Conservation (phyloP, 2,888 invertebrate genomes). For the Machimus atricapillus region DNA sequence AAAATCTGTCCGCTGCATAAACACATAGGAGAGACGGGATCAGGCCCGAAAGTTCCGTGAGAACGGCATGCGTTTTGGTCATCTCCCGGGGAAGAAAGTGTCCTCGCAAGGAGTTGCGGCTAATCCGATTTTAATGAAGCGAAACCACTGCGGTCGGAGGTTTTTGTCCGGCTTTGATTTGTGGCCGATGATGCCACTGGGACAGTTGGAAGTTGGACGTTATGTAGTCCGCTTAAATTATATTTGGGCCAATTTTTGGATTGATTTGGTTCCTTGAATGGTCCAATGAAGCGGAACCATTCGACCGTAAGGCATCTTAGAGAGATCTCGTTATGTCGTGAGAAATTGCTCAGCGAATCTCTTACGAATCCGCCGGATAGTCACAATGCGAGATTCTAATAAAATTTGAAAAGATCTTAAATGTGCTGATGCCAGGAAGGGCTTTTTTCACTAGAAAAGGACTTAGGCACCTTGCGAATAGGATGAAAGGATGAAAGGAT, state of each 20-base stretch:
- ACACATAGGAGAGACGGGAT: not conserved
- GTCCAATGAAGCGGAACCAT: not conserved
- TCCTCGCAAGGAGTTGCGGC: slow-evolving; percentile 42
- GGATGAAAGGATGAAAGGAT: not conserved
- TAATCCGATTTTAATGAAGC: slow-evolving; percentile 63
- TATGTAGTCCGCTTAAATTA: not conserved
- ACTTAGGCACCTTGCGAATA: not conserved
- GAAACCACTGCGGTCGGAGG: slow-evolving; percentile 58
- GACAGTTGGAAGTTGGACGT: not conserved
- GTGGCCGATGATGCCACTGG: slow-evolving; percentile 18
- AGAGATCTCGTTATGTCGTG: not conserved
- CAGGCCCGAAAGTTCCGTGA: not conserved
- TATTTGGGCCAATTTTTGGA: not conserved
- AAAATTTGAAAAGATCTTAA: not conserved
- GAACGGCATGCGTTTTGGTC: not conserved
- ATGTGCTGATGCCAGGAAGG: not conserved
- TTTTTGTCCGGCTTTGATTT: slow-evolving; percentile 45
- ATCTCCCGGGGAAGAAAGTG: not conserved
- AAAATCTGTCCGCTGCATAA: not conserved
- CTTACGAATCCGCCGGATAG: not conserved
- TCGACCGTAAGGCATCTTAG: not conserved
- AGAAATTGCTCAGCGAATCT: not conserved
- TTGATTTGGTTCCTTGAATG: not conserved
- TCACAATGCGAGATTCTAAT: not conserved
- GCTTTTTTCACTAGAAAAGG: not conserved